phyloP scores from a whole-genome alignment of 2,113 vertebrate genomes.

The Smithornis capensis region DNA sequence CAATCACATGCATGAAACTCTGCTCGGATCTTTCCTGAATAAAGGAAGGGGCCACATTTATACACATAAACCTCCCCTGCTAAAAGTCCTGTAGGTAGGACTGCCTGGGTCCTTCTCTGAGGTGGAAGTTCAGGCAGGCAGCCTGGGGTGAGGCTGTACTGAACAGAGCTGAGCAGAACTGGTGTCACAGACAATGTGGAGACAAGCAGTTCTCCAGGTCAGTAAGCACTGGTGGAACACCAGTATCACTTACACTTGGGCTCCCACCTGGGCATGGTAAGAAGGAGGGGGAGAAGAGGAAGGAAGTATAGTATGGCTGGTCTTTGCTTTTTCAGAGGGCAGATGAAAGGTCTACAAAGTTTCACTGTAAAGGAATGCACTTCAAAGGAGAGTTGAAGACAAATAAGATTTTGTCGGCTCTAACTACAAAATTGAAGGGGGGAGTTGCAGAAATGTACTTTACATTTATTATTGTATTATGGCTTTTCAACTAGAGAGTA shows the following conservation, averaged over 20 bases:
- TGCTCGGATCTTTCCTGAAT: neutral
- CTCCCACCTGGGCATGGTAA: neutral
- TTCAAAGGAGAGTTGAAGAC: slow-evolving; percentile 29
- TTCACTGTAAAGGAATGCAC: slow-evolving; percentile 20
- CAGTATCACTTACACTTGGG: neutral
- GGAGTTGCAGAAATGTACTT: neutral
- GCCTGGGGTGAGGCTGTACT: neutral
- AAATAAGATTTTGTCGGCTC: slow-evolving; percentile 1
- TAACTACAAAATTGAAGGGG: neutral
- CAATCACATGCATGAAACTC: accelerated
- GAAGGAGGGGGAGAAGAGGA: neutral
- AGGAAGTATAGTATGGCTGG: neutral
- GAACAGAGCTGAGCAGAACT: neutral
- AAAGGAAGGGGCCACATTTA: neutral
- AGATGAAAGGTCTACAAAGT: neutral
- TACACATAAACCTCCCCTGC: neutral
- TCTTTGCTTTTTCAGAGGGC: neutral
- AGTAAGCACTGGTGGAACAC: neutral
- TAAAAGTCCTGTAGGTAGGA: neutral
- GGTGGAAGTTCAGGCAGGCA: neutral
- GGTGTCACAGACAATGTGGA: accelerated
- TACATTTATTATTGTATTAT: accelerated
- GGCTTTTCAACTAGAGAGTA: neutral
- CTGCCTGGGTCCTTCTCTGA: neutral
- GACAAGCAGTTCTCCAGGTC: neutral